A percentile compares a stretch with the other conserved stretches of the same genome.
These are phyloP conservation scores for Phrynosoma blainvillii DNA, from an alignment of 2,113 vertebrate species.

Conservation along the genomic window DNA sequence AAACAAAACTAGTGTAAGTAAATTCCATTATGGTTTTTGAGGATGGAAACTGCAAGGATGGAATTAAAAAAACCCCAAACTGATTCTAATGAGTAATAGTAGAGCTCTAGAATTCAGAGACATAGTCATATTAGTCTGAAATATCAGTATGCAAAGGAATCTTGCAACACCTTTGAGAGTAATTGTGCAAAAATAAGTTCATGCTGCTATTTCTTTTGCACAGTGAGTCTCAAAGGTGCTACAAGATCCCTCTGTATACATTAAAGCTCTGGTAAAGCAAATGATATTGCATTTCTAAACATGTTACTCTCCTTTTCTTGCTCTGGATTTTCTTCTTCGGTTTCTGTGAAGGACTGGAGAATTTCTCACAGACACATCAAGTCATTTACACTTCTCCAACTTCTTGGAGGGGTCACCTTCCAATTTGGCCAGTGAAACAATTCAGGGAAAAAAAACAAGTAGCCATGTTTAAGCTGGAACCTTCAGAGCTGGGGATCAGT, in stretches of 20 bases:
- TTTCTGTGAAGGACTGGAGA: background rate
- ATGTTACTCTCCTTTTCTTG: background rate
- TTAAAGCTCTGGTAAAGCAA: no score
- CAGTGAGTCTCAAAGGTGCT: no score
- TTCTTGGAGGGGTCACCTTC: background rate
- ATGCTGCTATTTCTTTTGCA: no score
- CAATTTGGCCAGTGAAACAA: background rate
- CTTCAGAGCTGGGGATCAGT: background rate
- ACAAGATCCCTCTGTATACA: no score
- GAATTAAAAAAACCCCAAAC: background rate
- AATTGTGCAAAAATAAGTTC: no score
- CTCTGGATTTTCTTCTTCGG: background rate
- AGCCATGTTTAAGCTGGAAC: background rate
- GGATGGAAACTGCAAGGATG: background rate
- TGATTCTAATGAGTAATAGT: background rate
- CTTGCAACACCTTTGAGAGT: no score
- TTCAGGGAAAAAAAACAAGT: background rate
- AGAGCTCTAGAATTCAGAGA: background rate
- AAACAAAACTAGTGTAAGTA: background rate
- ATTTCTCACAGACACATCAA: background rate
- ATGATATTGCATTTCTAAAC: background rate
- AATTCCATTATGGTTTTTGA: background rate
- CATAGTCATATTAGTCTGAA: no score
- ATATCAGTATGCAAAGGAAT: no score
- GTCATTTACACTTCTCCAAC: background rate